Evolutionary conservation across 2,113 vertebrate species (phyloP), one percentile per base, ranked within the genome.

Genomic region (Stigmatopora argus): DNA sequence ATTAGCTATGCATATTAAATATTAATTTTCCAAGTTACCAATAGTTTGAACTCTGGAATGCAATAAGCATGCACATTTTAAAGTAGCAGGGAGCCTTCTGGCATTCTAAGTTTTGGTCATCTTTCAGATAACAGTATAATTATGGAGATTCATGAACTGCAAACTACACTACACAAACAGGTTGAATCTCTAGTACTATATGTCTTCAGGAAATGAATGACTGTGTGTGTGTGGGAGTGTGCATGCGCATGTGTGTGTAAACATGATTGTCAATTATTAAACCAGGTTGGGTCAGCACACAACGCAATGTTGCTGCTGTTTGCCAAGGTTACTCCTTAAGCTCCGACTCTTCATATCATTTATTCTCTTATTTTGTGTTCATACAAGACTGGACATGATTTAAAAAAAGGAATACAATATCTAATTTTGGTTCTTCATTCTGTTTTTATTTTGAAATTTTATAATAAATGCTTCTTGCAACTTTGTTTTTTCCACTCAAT

Each of bases 221-320:
- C 58, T 41, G 62, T 41, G 38, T 41, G 38, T 41, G 38, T 41
- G 64, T 31, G 26, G 26, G 26, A 31, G 26, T 31, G 26, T 31
- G 26, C 26, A 31, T 31, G 26, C 26, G 26, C 26, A 3, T 31
- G 26, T 57, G 58, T 74, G 65, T 60, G 64, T 71, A 62, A 60
- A 49, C 35, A 62, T 62, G 68, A 62, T 63, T 77, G 83, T 83
- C 44, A 84, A 85, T 83, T 67, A 82, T 87, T 85, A 79, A 83
- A 78, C 74, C 51, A 14, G 7, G 65, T 63, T 44, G 68, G 52
- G 7, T 65, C 58, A 69, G 69, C 47, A 64, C 62, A 67, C 65
- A 63, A 66, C 52, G 64, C 56, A 10, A 41, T 41, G 6, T 41
- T 10, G 38, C 38, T 41, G 45, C 60, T 55, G 66, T 35, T 57